Base-by-base conservation (phyloP, 2,113 vertebrate genomes). In the Oryzias javanicus region DNA sequence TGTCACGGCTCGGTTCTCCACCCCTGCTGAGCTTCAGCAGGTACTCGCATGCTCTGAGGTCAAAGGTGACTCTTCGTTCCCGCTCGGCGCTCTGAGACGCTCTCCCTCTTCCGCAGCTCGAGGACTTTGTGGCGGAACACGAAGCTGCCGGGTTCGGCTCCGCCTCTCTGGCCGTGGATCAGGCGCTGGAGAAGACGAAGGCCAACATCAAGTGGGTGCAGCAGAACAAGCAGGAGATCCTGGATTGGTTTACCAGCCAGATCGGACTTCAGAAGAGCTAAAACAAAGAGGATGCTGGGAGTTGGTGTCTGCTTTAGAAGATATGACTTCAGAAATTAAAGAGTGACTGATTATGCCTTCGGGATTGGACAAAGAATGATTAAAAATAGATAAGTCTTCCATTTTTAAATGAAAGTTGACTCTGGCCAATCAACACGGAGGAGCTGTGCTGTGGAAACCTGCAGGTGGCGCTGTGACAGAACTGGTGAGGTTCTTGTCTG, bases 171-270 rank as follows among this genome's bases (percentile, higher is more conserved):
- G 93, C 95, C 0, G 83, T 98, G 81, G 90, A 94, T 67, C 96
- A 97, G 82, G 92, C 95, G 0, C 72, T 95, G 74, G 95, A 98
- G 87, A 90, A 55, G 51, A 96, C 94, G 0, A 86, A 62, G 0
- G 72, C 89, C 16, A 98, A 97, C 85, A 95, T 97, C 72, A 86
- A 85, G 10, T 98, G 96, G 96, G 86, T 94, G 72, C 51, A 80
- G 0, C 74, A 86, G 53, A 95, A 97, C 89, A 60, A 72, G 74
- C 47, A 4, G 0, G 0, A 3, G 0, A 86, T 96, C 47, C 42
- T 79, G 14, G 0, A 15, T 0, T 98, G 95, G 94, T 94, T 98
- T 56, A 3, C 1, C 14, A 3, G 0, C 0, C 73, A 18, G 45
- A 63, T 15, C n/a, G 1, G 16, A 60, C 22, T 1, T 46, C 47